Conservation (phyloP, 2,113 vertebrate species). For the Melanotaenia duboulayi region DNA sequence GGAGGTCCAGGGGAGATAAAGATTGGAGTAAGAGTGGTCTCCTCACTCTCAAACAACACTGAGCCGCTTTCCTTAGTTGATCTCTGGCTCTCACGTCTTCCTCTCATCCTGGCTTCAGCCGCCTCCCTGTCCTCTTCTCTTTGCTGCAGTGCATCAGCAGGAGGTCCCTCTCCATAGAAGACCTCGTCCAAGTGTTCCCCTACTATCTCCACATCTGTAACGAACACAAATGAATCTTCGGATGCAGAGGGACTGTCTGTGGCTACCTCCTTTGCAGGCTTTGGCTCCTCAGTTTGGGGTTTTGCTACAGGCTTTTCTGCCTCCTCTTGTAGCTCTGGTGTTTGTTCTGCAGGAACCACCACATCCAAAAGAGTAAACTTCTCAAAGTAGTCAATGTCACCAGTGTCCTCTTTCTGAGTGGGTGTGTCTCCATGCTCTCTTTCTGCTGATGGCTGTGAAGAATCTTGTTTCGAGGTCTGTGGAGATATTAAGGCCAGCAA, state of each 20-base stretch:
- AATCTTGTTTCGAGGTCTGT: constrained; percentile 50
- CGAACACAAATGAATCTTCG: constrained; percentile 79
- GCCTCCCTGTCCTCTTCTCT: constrained; percentile 57
- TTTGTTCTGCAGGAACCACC: constrained; percentile 61
- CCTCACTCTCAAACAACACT: constrained; percentile 86
- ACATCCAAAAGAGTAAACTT: constrained; percentile 91
- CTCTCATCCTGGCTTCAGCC: constrained; percentile 42
- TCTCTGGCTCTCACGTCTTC: constrained; percentile 74
- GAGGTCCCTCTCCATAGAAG: constrained; percentile 84
- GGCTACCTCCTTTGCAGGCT: constrained; percentile 49
- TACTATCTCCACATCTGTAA: constrained; percentile 86
- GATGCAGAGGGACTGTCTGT: constrained; percentile 48
- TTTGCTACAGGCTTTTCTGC: constrained; percentile 12
- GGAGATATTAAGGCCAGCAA: constrained; percentile 21
- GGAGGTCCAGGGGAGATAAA: constrained; percentile 87
- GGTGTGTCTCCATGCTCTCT: constrained; percentile 36
- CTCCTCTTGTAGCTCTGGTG: constrained; percentile 57
- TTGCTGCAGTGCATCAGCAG: constrained; percentile 46
- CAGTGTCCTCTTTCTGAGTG: constrained; percentile 52
- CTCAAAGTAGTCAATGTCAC: constrained; percentile 92
- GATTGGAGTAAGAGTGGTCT: constrained; percentile 86
- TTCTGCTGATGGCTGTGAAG: constrained; percentile 39
- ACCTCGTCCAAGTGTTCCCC: constrained; percentile 88
- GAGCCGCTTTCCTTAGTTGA: constrained; percentile 80
- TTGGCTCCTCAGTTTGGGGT: constrained; percentile 43